Percentiles rank a stretch among this genome's conserved stretches.
phyloP scores from a whole-genome alignment of 1,140 invertebrate genomes.

The Dendrolimus kikuchii region DNA sequence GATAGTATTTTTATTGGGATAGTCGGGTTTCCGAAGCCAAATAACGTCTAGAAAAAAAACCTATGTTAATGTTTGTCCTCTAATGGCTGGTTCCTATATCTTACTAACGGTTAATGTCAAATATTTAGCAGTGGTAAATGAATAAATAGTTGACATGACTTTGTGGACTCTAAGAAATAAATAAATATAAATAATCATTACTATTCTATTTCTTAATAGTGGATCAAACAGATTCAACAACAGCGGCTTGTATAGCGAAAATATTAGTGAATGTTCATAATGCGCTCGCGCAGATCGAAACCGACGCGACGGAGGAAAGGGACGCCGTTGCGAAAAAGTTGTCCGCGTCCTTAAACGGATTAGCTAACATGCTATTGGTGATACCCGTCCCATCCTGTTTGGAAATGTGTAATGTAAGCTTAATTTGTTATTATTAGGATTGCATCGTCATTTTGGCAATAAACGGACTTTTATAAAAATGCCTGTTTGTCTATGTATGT shows the following conservation, averaged over 20 bases:
- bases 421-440: neutral
- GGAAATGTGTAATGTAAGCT: constrained; percentile 27
- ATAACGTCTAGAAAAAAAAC: too few species aligned
- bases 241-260: constrained; percentile 23
- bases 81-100: too few species aligned
- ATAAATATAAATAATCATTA: neutral
- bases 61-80: too few species aligned
- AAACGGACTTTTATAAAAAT: too few species aligned
- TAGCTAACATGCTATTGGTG: constrained; percentile 25
- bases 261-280: constrained; percentile 27
- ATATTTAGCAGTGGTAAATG: too few species aligned
- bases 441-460: too few species aligned
- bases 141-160: too few species aligned
- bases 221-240: constrained; percentile 19
- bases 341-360: constrained; percentile 20
- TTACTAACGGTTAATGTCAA: too few species aligned
- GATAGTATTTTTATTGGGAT: too few species aligned
- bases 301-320: constrained; percentile 24
- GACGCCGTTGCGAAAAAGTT: constrained; percentile 29
- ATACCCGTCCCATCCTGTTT: constrained; percentile 18
- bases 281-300: constrained; percentile 24
- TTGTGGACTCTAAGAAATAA: too few species aligned
- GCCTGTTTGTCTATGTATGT: too few species aligned
- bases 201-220: constrained; percentile 18
- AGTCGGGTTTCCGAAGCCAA: too few species aligned